A percentile compares a stretch with the other conserved stretches of the same genome.
phyloP scores from a whole-genome alignment of 2,888 invertebrate genomes.

The Syritta pipiens region DNA sequence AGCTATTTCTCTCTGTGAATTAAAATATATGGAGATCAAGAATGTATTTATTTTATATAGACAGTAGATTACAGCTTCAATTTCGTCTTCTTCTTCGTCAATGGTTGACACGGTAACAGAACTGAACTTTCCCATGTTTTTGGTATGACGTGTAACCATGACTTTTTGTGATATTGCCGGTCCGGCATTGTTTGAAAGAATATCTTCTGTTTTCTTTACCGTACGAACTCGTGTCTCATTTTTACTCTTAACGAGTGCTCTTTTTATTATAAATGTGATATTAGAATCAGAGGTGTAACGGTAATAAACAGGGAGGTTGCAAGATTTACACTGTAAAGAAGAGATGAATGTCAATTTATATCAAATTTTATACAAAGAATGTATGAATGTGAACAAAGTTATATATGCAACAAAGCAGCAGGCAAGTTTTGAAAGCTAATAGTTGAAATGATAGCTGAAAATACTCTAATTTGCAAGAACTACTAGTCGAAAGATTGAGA shows the following conservation, averaged over 20 bases:
- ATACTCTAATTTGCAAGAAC: no score
- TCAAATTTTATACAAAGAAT: not conserved
- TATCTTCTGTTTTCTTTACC: constrained; percentile 82
- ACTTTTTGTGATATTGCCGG: constrained; percentile 89
- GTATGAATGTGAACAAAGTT: no score
- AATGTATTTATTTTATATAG: not conserved
- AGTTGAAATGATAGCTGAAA: no score
- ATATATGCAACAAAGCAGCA: no score
- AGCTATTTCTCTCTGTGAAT: constrained; percentile 91
- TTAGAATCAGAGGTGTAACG: constrained; percentile 89
- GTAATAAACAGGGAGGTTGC: constrained; percentile 94
- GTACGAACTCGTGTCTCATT: constrained; percentile 81
- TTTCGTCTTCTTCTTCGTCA: constrained; percentile 99
- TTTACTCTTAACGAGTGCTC: constrained; percentile 85
- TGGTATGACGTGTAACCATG: constrained; percentile 98
- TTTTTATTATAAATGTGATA: constrained; percentile 93
- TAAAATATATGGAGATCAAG: constrained; percentile 45
- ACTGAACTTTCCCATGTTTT: constrained; percentile 99
- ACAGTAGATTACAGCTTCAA: constrained; percentile 90
- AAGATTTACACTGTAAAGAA: constrained; percentile 81
- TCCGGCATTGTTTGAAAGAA: constrained; percentile 87
- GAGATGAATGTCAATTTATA: constrained; percentile 3
- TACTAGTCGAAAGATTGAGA: no score
- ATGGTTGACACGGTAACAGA: constrained; percentile 99
- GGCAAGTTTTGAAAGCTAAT: no score